phyloP scores from a whole-genome alignment of 2,113 vertebrate species.

The Myotis yumanensis region DNA sequence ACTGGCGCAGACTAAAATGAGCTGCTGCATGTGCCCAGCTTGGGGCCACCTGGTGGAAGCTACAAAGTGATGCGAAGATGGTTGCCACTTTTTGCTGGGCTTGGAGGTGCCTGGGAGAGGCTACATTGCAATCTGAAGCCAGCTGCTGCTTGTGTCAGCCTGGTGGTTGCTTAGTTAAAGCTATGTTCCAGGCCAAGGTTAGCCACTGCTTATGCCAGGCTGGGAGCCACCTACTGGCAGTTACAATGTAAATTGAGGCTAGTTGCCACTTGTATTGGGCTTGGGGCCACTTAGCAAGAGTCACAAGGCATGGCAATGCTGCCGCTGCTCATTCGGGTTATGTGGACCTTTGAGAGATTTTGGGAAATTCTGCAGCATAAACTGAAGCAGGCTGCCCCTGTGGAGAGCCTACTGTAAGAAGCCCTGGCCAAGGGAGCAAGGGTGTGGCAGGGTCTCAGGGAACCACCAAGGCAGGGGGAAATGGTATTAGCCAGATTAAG shows the following conservation, averaged over 20 bases:
- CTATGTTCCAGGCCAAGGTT: neutral
- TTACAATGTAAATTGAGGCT: neutral
- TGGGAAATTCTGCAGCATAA: neutral
- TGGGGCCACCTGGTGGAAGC: neutral
- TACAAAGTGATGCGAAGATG: neutral
- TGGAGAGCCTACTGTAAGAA: neutral
- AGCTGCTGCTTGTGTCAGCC: neutral
- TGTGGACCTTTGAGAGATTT: neutral
- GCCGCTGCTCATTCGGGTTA: neutral
- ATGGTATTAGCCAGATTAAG: neutral
- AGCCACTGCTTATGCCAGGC: neutral
- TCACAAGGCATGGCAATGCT: neutral
- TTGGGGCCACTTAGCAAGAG: neutral
- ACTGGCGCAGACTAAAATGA: neutral
- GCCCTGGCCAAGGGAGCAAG: too few species aligned
- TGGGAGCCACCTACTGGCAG: neutral
- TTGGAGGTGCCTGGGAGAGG: neutral
- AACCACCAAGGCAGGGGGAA: too few species aligned
- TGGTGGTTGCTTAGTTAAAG: neutral
- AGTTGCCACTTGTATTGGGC: neutral
- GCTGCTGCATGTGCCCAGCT: neutral
- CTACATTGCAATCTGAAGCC: neutral
- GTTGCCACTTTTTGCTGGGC: neutral
- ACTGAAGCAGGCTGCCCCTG: neutral
- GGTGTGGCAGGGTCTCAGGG: neutral